Evolutionary conservation across 1,140 invertebrate genomes (phyloP), one percentile per base, ranked within the genome.

Genomic region (Harpegnathos saltator): DNA sequence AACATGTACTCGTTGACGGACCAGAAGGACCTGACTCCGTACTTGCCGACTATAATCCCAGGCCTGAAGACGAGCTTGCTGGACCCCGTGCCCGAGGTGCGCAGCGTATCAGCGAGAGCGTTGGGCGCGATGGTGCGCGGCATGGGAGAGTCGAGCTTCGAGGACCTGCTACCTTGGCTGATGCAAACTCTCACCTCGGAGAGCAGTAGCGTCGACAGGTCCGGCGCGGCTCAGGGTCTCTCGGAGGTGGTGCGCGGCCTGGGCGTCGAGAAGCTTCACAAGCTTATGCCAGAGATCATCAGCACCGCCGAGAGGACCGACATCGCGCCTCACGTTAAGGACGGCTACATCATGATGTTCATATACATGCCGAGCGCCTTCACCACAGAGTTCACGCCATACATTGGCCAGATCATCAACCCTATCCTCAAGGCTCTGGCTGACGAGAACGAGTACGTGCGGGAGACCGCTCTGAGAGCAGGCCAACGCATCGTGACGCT

Each of bases 331-430:
- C 98, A 99, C 93, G 99, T 99, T 0, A 98, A 99, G 90, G 99
- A 99, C 95, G 99, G 99, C 33, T 99, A 99, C 94, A 99, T 99
- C 63, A 99, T 99, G 98, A 98, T 99, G 98, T 99, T 99, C 93
- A 99, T 99, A 92, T 99, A 99, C 93, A 98, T 99, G 96, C 99
- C 99, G 0, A 97, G 97, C 82, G 98, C 99, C 0, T 99, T 99
- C 94, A 98, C 97, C 1, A 96, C 97, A 65, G 98, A 99, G 90
- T 99, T 99, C 92, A 97, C 98, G 7, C 97, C 97, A 0, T 99
- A 99, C 93, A 99, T 99, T 90, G 98, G 98, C 0, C 97, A 98
- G 92, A 99, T 99, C 82, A 98, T 99, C 87, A 99, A 98, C 93
- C 98, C 99, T 0, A 99, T 99, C 89, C 94, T 99, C 14, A 98